These are phyloP conservation scores for Dascyllus trimaculatus DNA, from an alignment of 2,113 vertebrate species.

Conservation along the genomic window DNA sequence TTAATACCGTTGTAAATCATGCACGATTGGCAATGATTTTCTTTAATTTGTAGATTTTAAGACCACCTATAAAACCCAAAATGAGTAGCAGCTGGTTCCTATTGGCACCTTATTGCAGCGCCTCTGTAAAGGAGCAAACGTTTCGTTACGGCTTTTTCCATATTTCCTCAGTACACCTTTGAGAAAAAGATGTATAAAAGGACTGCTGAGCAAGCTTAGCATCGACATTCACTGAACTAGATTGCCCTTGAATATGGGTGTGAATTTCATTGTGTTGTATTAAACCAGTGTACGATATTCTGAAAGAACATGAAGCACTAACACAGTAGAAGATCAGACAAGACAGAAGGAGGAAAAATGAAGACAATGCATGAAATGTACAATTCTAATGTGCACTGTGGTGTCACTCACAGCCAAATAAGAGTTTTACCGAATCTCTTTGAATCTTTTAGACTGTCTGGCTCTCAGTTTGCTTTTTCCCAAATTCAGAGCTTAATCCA, in stretches of 20 bases:
- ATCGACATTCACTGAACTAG: not conserved
- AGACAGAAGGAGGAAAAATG: not conserved
- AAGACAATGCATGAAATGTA: not conserved
- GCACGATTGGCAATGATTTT: not conserved
- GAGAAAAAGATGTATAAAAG: not conserved
- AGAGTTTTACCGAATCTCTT: not conserved
- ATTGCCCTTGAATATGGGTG: not conserved
- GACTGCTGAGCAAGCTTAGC: not conserved
- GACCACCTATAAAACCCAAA: not conserved
- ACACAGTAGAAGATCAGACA: not conserved
- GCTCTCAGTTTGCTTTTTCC: not conserved
- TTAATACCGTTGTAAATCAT: conserved; percentile 11
- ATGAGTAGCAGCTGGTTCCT: conserved; percentile 12
- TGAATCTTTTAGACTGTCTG: not conserved
- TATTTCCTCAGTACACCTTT: not conserved
- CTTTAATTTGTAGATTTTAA: conserved; percentile 20
- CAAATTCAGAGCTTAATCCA: not conserved
- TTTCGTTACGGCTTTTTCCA: not conserved
- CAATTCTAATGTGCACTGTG: no score
- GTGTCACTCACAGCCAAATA: no score
- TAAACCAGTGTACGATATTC: not conserved
- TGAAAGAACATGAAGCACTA: not conserved
- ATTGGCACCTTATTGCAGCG: not conserved
- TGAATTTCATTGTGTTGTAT: not conserved
- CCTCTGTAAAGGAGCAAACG: conserved; percentile 7